These are phyloP conservation scores for Carterocephalus palaemon DNA, from an alignment of 2,888 invertebrate species.

Conservation along the genomic window DNA sequence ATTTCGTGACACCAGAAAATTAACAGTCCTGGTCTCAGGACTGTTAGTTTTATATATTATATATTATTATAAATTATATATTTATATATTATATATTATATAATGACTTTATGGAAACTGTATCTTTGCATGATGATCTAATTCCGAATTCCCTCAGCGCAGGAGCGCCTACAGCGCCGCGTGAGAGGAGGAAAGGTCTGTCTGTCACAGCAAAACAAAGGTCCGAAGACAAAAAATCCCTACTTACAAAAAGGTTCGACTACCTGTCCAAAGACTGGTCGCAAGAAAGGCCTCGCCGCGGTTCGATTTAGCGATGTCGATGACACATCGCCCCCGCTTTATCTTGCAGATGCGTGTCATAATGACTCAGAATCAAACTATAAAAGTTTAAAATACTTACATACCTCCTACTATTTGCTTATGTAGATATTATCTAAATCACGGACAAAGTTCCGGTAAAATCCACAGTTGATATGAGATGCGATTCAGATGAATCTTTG, in stretches of 20 bases:
- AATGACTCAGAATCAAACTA: conserved; percentile 4
- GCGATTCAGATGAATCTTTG: conserved; percentile 1
- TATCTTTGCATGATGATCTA: conserved; percentile 42
- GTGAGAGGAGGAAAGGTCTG: too few species aligned
- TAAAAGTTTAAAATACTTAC: conserved; percentile 5
- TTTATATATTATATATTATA: neutral
- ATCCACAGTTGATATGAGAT: neutral
- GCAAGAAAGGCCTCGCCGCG: conserved; percentile 41
- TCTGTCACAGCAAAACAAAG: conserved; percentile 49
- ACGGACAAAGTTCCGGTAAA: too few species aligned
- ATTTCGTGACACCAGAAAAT: too few species aligned
- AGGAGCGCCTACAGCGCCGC: too few species aligned
- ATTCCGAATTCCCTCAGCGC: too few species aligned
- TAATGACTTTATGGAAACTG: conserved; percentile 50
- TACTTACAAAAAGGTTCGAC: conserved; percentile 55
- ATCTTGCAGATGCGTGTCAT: conserved; percentile 29
- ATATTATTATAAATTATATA: too few species aligned
- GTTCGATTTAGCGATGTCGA: conserved; percentile 45
- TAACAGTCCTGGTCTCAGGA: too few species aligned
- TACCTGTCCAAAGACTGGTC: conserved; percentile 58
- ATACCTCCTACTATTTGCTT: neutral
- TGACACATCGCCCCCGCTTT: conserved; percentile 51
- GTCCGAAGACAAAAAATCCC: conserved; percentile 53
- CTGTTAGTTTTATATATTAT: too few species aligned
- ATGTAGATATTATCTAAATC: neutral